These are phyloP conservation scores for Eilema caniola DNA, from an alignment of 2,888 invertebrate species.

Conservation along the genomic window DNA sequence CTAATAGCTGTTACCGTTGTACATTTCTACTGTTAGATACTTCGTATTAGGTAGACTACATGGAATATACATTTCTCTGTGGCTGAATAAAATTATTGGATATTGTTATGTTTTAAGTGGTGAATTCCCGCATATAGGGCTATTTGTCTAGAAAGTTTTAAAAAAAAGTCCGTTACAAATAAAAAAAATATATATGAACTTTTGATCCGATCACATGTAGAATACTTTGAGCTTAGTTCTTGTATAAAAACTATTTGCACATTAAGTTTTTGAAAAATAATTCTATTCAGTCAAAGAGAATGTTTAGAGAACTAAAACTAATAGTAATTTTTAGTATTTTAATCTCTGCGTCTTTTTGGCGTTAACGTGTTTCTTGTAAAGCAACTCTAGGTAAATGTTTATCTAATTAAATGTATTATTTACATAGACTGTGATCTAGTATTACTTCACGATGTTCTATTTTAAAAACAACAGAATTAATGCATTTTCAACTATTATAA, in stretches of 20 bases:
- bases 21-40: conserved; percentile 72
- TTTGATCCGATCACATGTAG: background rate
- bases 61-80: conserved; percentile 52
- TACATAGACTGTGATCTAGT: conserved; percentile 86
- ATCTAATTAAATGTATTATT: conserved; percentile 78
- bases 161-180: too few species aligned
- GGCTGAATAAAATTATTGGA: conserved; percentile 41
- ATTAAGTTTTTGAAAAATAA: conserved; percentile 36
- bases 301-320: conserved; percentile 46
- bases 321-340: conserved; percentile 59
- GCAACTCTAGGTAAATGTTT: conserved; percentile 73
- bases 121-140: too few species aligned
- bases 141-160: too few species aligned
- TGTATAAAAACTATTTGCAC: too few species aligned
- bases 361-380: conserved; percentile 71
- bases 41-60: conserved; percentile 65
- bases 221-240: background rate
- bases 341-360: conserved; percentile 72
- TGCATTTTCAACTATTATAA: conserved; percentile 15
- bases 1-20: conserved; percentile 59
- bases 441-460: conserved; percentile 84
- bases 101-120: background rate
- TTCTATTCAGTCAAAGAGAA: conserved; percentile 47
- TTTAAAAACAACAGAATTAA: conserved; percentile 68
- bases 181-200: too few species aligned